phyloP scores from a whole-genome alignment of 2,888 invertebrate genomes.

The Trissoscelio sp. region DNA sequence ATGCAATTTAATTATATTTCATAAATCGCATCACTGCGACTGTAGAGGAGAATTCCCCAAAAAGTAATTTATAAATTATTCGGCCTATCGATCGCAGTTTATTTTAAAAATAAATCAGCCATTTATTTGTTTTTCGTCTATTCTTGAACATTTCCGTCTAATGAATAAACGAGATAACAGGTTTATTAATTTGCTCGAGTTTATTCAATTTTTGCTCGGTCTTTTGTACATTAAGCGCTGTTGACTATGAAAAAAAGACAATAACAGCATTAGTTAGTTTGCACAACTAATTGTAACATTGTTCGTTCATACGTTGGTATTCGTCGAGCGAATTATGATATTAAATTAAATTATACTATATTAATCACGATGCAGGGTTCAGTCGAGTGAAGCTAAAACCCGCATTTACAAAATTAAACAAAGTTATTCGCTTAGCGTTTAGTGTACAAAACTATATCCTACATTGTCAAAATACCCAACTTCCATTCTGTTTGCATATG shows the following conservation, averaged over 20 bases:
- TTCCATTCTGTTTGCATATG: conserved; percentile 1
- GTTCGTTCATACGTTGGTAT: background rate
- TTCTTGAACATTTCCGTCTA: no score
- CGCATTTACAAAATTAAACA: background rate
- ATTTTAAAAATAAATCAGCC: no score
- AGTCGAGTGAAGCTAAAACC: conserved; percentile 1
- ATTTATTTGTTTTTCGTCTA: no score
- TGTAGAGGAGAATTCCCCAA: no score
- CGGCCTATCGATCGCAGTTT: no score
- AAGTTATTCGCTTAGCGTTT: conserved; percentile 4
- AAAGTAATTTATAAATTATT: no score
- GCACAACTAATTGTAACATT: background rate
- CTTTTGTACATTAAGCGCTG: background rate
- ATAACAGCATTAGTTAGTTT: background rate
- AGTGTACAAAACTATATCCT: background rate
- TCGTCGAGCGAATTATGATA: background rate
- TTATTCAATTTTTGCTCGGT: background rate
- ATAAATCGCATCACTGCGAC: no score
- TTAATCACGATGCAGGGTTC: background rate
- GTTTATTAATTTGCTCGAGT: background rate
- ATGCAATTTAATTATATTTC: conserved; percentile 1
- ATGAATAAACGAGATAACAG: background rate
- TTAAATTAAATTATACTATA: background rate
- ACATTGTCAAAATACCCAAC: conserved; percentile 2
- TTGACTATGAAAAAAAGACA: background rate